Base-by-base conservation (phyloP, 1,140 invertebrate species). In the Potamilus streckersoni region DNA sequence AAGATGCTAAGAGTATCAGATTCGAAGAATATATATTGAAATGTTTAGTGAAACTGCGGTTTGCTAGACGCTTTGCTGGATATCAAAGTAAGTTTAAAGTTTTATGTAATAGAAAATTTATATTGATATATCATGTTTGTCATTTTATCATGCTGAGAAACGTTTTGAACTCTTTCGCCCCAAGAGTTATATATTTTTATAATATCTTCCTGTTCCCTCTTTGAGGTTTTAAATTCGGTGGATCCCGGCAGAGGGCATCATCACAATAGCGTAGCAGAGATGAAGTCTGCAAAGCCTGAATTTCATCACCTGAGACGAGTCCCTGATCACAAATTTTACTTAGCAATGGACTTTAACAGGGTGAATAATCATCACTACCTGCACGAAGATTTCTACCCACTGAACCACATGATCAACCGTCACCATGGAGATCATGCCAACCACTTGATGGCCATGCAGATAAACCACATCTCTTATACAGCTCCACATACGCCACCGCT, bases 391-490 rank as follows among this genome's bases (percentile, higher is more conserved):
- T 57, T 72, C 64, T 77, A 77, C 64, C 20, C 69, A 0, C 55
- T 77, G 16, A 14, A 57, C 17, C 17, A 27, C 5, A 71, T 77
- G 69, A 67, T 16, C n/a, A n/a, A 27, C 20, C 67, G 72, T 69
- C 69, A 72, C 65, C 61, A 23, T 17, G 75, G 75, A 20, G 17
- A 57, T 6, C 75, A 77, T 57, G 70, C 27, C 13, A 77, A 61
- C 70, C 75, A 77, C 63, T 55, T 77, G 69, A 62, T 66, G 49
- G 69, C 75, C 2, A 57, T 77, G 56, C 75, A 77, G 27, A 71
- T 77, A 59, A 77, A 77, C 57, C 20, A 72, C n/a, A 77, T 77
- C 17, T 72, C 75, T 1, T 72, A 58, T 55, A 68, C n/a, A 15
- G 62, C 61, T 69, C 75, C 75, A 19, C 31, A 58, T 65, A 61